These are phyloP conservation scores for Drosophila kanapiae DNA, from an alignment of 1,140 invertebrate species.

Conservation along the genomic window DNA sequence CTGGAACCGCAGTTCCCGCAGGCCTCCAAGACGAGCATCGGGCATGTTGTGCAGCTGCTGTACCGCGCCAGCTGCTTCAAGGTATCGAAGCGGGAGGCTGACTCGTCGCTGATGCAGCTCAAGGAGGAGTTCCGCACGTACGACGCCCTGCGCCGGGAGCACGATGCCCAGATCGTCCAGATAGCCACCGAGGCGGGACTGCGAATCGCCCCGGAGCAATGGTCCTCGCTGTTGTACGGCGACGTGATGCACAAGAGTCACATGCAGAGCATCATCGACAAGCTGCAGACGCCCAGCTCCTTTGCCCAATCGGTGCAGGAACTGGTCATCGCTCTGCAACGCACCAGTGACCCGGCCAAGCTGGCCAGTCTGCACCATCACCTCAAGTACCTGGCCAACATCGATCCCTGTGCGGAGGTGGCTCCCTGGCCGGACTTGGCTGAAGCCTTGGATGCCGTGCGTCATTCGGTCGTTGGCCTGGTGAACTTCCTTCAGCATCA, in stretches of 20 bases:
- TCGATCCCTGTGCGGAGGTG: slow-evolving; percentile 91
- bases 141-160: slow-evolving; percentile 96
- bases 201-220: slow-evolving; percentile 98
- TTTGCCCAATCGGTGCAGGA: slow-evolving; percentile 97
- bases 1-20: slow-evolving; percentile 98
- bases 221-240: slow-evolving; percentile 98
- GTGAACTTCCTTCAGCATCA: slow-evolving; percentile 94
- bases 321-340: slow-evolving; percentile 95
- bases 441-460: slow-evolving; percentile 92
- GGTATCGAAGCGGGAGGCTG: slow-evolving; percentile 98
- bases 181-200: slow-evolving; percentile 99
- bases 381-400: slow-evolving; percentile 93
- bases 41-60: slow-evolving; percentile 98
- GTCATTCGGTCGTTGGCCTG: slow-evolving; percentile 92
- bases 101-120: slow-evolving; percentile 99
- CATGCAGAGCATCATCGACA: slow-evolving; percentile 99
- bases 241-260: slow-evolving; percentile 98
- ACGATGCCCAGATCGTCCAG: slow-evolving; percentile 99
- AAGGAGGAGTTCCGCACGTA: slow-evolving; percentile 99
- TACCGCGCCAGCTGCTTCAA: slow-evolving; percentile 99
- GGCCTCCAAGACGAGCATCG: slow-evolving; percentile 99
- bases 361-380: slow-evolving; percentile 91
- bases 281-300: slow-evolving; percentile 96
- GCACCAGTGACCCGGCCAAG: slow-evolving; percentile 95
- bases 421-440: slow-evolving; percentile 90